These are phyloP conservation scores for Drosophila pseudoananassae DNA, from an alignment of 1,140 invertebrate species.

Conservation along the genomic window DNA sequence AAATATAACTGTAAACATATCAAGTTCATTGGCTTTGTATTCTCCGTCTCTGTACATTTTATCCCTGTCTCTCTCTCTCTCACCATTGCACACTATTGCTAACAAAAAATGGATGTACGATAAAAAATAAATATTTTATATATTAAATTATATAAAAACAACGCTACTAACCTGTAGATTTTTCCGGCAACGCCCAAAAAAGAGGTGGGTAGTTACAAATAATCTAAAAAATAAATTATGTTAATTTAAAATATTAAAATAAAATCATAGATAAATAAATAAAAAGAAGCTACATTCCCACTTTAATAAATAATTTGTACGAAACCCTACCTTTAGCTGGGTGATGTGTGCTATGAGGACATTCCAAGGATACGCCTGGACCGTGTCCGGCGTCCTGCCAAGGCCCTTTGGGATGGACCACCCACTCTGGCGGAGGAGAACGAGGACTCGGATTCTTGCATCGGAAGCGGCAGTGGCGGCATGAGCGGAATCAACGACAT, in stretches of 20 bases:
- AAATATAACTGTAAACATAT: slow-evolving; percentile 17
- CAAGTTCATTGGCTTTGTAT: slow-evolving; percentile 45
- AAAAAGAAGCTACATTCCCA: too few species aligned
- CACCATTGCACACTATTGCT: slow-evolving; percentile 52
- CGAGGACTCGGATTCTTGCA: slow-evolving; percentile 76
- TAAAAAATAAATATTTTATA: slow-evolving; percentile 13
- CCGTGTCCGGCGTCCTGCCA: slow-evolving; percentile 73
- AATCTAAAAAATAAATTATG: background rate
- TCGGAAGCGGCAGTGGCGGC: slow-evolving; percentile 36
- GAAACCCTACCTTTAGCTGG: slow-evolving; percentile 47
- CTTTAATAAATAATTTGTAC: background rate
- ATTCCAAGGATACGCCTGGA: slow-evolving; percentile 80
- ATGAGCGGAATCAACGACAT: slow-evolving; percentile 74
- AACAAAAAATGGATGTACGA: slow-evolving; percentile 27
- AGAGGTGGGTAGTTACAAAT: slow-evolving; percentile 70
- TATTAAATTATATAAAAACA: slow-evolving; percentile 19
- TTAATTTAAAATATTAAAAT: background rate
- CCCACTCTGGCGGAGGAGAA: slow-evolving; percentile 82
- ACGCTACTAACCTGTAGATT: slow-evolving; percentile 72
- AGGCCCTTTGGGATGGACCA: slow-evolving; percentile 79
- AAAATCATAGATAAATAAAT: background rate
- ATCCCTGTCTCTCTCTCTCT: slow-evolving; percentile 24
- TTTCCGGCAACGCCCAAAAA: slow-evolving; percentile 83
- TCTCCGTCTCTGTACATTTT: slow-evolving; percentile 39
- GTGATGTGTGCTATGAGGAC: slow-evolving; percentile 82